phyloP scores from a whole-genome alignment of 92 coral and sea anemone genomes.

The Desmophyllum pertusum region DNA sequence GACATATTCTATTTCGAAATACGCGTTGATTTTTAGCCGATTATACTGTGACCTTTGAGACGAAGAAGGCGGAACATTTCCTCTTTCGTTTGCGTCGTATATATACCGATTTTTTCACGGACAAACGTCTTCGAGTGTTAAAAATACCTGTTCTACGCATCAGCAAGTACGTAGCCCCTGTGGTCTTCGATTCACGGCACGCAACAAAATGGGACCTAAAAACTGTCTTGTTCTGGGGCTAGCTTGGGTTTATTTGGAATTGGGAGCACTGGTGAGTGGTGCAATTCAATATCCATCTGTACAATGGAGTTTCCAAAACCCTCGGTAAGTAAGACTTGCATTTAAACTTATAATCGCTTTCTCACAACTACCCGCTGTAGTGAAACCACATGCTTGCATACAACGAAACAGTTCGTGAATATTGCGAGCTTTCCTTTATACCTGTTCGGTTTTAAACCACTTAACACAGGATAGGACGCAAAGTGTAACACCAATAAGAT shows the following conservation, averaged over 20 bases:
- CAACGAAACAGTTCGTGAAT: background rate
- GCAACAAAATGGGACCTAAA: background rate
- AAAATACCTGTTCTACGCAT: background rate
- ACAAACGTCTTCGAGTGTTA: background rate
- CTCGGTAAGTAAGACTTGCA: background rate
- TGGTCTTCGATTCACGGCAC: background rate
- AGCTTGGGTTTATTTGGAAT: background rate
- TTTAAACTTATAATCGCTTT: background rate
- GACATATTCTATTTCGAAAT: background rate
- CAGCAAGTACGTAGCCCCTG: background rate
- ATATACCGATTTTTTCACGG: background rate
- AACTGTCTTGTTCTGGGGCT: background rate
- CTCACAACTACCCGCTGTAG: background rate
- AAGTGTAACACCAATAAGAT: background rate
- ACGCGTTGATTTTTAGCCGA: background rate
- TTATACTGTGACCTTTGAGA: slow-evolving; percentile 17
- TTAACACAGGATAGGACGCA: background rate
- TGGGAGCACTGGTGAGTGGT: background rate
- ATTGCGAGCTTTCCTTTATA: background rate
- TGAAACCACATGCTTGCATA: background rate
- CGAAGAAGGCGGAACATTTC: background rate
- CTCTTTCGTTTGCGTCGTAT: background rate
- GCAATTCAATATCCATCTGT: slow-evolving; percentile 7
- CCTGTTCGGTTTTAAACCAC: background rate
- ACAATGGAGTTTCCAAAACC: slow-evolving; percentile 13